Evolutionary conservation across 2,888 invertebrate species (phyloP).

Genomic region (Ligdia adustata): DNA sequence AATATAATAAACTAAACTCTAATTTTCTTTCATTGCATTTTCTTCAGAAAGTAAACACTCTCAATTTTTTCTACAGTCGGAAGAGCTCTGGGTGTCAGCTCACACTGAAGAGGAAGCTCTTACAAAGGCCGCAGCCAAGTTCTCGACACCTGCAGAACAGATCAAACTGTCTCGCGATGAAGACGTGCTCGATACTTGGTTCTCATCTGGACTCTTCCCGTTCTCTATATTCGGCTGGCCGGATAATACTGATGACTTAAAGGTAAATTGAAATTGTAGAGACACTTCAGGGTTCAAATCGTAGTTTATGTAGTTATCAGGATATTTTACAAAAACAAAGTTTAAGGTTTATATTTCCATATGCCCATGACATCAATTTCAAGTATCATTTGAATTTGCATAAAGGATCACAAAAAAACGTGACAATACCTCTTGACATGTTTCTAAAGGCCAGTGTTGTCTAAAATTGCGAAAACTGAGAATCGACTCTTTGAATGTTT

Average conservation of each 20-base stretch:
- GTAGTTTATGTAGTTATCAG: background rate
- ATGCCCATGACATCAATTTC: too few species aligned
- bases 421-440: too few species aligned
- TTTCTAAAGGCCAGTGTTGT: too few species aligned
- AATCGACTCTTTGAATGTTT: too few species aligned
- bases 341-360: too few species aligned
- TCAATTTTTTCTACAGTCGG: conserved; percentile 45
- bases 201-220: conserved; percentile 97
- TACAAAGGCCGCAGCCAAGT: conserved; percentile 90
- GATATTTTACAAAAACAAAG: too few species aligned
- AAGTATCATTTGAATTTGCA: too few species aligned
- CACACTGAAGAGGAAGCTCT: conserved; percentile 89
- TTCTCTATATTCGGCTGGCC: conserved; percentile 99
- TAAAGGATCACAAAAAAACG: too few species aligned
- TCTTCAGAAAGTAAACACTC: too few species aligned
- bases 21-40: too few species aligned
- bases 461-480: too few species aligned
- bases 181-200: conserved; percentile 99
- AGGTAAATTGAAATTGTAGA: conserved; percentile 61
- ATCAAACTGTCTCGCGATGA: conserved; percentile 90
- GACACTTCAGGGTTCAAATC: background rate
- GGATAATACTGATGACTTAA: conserved; percentile 87
- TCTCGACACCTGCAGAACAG: conserved; percentile 79
- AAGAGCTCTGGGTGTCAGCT: conserved; percentile 92
- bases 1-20: too few species aligned